These are phyloP conservation scores for Oreochromis niloticus DNA, from an alignment of 2,113 vertebrate species.

Conservation along the genomic window DNA sequence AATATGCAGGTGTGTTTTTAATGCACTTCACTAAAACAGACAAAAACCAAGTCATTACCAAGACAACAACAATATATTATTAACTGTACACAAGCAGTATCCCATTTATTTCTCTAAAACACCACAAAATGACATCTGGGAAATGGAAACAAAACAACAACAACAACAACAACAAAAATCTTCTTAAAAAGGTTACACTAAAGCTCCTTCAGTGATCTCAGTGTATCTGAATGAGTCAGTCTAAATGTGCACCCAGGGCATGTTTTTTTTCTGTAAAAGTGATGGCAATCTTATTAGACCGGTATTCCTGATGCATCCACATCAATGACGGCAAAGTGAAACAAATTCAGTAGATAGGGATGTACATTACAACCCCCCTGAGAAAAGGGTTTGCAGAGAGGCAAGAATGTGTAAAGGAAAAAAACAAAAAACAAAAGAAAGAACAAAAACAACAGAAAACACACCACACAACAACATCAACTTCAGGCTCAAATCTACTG, in stretches of 20 bases:
- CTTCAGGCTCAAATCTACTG: not conserved
- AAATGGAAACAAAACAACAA: not conserved
- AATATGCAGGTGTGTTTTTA: constrained; percentile 88
- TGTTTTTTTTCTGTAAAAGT: not conserved
- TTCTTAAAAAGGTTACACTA: not conserved
- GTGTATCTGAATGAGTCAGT: not conserved
- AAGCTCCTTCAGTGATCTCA: not conserved
- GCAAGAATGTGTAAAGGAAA: not conserved
- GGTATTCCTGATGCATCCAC: not conserved
- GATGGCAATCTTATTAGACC: not conserved
- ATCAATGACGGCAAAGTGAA: not conserved
- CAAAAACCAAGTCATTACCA: not conserved
- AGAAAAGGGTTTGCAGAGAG: too few species aligned
- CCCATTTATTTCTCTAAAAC: not conserved
- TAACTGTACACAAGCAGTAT: not conserved
- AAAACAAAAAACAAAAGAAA: not conserved
- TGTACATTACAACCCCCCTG: too few species aligned
- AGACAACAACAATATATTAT: not conserved
- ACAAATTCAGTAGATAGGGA: not conserved
- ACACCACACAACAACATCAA: not conserved
- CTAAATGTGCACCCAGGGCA: not conserved
- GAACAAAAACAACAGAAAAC: not conserved
- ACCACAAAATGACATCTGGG: not conserved
- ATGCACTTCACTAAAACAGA: constrained; percentile 88
- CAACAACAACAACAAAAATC: not conserved